phyloP scores from a whole-genome alignment of 2,888 invertebrate genomes.

The Perizoma flavofasciatum region DNA sequence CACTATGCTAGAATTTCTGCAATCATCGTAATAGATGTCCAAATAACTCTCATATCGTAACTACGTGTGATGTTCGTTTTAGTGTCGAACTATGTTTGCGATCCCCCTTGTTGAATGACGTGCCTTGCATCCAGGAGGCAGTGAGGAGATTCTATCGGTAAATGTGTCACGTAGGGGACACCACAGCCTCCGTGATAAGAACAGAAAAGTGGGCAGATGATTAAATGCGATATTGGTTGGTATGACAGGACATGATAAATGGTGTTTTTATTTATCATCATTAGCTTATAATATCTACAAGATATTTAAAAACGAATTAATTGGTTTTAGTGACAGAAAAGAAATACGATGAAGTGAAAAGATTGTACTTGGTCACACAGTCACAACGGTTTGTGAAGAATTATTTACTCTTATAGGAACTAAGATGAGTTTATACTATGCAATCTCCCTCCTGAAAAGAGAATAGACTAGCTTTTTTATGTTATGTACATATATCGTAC shows the following conservation, averaged over 20 bases:
- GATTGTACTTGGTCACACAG: no score
- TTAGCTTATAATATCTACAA: no score
- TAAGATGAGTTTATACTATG: no score
- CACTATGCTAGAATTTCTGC: neutral
- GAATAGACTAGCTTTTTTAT: no score
- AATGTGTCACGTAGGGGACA: conserved; percentile 64
- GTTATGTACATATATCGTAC: no score
- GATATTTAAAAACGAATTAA: no score
- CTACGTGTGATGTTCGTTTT: conserved; percentile 18
- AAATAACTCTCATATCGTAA: conserved; percentile 21
- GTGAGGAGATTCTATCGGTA: conserved; percentile 46
- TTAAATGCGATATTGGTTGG: conserved; percentile 34
- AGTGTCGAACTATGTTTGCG: conserved; percentile 22
- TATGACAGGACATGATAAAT: conserved; percentile 14
- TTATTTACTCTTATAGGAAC: no score
- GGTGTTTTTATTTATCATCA: neutral
- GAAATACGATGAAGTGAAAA: no score
- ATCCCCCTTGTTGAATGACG: conserved; percentile 42
- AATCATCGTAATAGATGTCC: conserved; percentile 25
- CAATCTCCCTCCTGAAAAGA: no score
- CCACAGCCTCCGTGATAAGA: conserved; percentile 50
- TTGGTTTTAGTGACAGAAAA: no score
- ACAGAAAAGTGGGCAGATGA: conserved; percentile 37
- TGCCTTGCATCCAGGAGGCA: conserved; percentile 52
- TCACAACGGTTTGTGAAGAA: no score